Conservation (phyloP, 2,797 vertebrate species). For the Ciconia nigra region DNA sequence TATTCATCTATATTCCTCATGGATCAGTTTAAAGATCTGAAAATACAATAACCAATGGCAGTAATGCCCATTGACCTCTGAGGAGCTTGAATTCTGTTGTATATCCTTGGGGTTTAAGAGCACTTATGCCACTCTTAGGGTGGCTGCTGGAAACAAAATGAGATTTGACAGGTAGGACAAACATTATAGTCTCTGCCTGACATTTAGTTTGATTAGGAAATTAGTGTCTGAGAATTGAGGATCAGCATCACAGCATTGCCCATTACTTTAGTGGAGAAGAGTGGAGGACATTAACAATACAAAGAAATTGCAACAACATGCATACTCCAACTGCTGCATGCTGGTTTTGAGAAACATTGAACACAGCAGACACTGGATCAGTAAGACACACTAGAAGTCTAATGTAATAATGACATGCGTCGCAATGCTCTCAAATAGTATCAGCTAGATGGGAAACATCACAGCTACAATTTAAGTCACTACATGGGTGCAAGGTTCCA, state of each 20-base stretch:
- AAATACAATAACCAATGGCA: neutral
- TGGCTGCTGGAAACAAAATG: neutral
- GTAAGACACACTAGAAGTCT: neutral
- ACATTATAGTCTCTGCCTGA: neutral
- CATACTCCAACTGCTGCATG: accelerated
- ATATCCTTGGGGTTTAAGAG: neutral
- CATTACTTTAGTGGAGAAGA: neutral
- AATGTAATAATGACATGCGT: accelerated
- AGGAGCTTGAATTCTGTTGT: neutral
- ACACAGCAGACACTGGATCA: neutral
- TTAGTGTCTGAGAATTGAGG: neutral
- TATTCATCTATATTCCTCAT: neutral
- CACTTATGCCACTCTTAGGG: neutral
- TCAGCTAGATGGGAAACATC: neutral
- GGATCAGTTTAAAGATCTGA: neutral
- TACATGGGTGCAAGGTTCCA: accelerated
- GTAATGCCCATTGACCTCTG: neutral
- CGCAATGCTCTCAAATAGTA: neutral
- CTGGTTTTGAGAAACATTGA: neutral
- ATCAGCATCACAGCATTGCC: neutral
- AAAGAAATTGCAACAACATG: neutral
- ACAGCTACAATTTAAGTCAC: accelerated
- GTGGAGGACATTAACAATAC: neutral
- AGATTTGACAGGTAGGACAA: neutral
- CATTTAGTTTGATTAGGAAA: neutral